phyloP scores from a whole-genome alignment of 2,888 invertebrate species.

The Drosophila pseudotalamancana region DNA sequence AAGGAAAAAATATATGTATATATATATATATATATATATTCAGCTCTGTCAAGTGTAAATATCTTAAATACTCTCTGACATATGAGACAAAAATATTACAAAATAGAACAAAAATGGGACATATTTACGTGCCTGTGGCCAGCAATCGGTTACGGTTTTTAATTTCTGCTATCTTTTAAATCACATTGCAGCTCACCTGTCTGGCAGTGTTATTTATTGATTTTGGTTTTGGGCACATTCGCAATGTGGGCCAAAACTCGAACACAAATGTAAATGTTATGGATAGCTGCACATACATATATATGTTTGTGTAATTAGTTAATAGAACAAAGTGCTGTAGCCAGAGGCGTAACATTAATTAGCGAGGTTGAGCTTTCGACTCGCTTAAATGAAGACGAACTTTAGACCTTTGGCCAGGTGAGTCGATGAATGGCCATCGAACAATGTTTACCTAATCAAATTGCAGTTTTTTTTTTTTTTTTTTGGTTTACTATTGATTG shows the following conservation, averaged over 20 bases:
- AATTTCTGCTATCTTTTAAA: conserved; percentile 63
- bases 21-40: no score
- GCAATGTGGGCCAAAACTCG: conserved; percentile 25
- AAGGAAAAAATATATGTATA: no score
- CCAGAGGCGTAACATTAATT: conserved; percentile 49
- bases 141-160: conserved; percentile 45
- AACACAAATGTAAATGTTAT: conserved; percentile 1
- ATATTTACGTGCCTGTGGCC: conserved; percentile 31
- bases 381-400: not conserved
- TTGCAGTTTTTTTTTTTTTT: conserved; percentile 13
- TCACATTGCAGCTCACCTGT: conserved; percentile 33
- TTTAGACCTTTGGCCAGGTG: not conserved
- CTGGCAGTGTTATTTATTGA: conserved; percentile 64
- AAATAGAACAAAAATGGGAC: conserved; percentile 16
- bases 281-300: conserved; percentile 13
- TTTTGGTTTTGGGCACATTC: conserved; percentile 62
- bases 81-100: conserved; percentile 12
- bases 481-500: conserved; percentile 8
- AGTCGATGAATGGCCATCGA: conserved; percentile 10
- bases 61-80: not conserved
- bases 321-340: conserved; percentile 33
- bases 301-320: conserved; percentile 18
- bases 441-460: conserved; percentile 22
- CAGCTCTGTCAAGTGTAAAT: not conserved
- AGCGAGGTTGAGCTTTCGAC: conserved; percentile 1